These are phyloP conservation scores for Bombus pascuorum DNA, from an alignment of 1,140 invertebrate species.

Conservation along the genomic window DNA sequence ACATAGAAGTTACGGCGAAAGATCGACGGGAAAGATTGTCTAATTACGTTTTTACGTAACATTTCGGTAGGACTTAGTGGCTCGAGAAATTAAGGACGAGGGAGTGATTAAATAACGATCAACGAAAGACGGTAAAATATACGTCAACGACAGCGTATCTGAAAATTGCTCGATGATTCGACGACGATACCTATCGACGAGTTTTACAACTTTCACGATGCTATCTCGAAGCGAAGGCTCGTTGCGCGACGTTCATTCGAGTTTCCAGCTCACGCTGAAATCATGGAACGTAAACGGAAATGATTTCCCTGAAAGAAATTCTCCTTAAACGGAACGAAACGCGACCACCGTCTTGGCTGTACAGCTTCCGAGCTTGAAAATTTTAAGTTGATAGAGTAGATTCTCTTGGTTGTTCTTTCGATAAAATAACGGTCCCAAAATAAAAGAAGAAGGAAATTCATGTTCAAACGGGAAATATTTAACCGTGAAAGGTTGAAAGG, in stretches of 20 bases:
- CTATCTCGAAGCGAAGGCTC: slow-evolving; percentile 5
- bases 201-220: slow-evolving; percentile 24
- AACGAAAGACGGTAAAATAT: background rate
- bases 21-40: slow-evolving; percentile 6
- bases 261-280: background rate
- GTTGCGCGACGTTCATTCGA: background rate
- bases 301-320: slow-evolving; percentile 6
- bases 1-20: background rate
- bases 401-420: background rate
- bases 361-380: background rate
- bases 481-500: no score
- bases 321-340: background rate
- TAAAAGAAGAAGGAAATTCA: background rate
- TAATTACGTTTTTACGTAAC: slow-evolving; percentile 44
- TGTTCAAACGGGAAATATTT: background rate
- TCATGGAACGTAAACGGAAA: background rate
- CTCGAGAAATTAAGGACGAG: background rate
- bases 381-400: background rate
- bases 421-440: accelerated
- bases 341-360: background rate
- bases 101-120: slow-evolving; percentile 44
- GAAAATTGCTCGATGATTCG: slow-evolving; percentile 1
- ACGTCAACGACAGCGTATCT: slow-evolving; percentile 16
- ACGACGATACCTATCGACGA: background rate
- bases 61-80: background rate